phyloP scores from a whole-genome alignment of 2,113 vertebrate species.

The Globicephala melas region DNA sequence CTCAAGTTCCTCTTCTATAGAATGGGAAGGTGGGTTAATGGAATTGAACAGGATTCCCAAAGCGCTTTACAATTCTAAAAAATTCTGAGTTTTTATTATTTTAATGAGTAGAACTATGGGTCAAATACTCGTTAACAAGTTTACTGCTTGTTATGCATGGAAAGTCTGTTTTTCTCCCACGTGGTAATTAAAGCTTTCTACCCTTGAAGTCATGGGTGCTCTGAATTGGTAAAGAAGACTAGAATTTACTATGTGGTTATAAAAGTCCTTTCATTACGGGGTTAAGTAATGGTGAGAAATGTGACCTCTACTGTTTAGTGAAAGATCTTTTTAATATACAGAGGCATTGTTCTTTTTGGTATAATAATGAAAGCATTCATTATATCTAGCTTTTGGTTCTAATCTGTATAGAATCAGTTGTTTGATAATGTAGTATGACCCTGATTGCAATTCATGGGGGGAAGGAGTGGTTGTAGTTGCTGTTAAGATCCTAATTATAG shows the following conservation, averaged over 20 bases:
- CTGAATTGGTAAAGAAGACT: slow-evolving; percentile 6
- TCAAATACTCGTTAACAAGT: not conserved
- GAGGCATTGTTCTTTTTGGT: slow-evolving; percentile 40
- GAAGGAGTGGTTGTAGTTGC: not conserved
- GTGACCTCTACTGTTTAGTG: slow-evolving; percentile 28
- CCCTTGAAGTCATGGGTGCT: not conserved
- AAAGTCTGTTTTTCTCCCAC: not conserved
- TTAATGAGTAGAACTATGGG: not conserved
- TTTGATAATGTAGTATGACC: slow-evolving; percentile 32
- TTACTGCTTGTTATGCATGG: not conserved
- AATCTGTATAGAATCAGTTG: slow-evolving; percentile 50
- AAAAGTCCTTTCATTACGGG: slow-evolving; percentile 34
- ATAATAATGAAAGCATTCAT: slow-evolving; percentile 62
- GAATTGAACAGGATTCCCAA: not conserved
- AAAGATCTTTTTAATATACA: slow-evolving; percentile 54
- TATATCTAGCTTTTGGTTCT: slow-evolving; percentile 25
- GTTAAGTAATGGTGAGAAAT: slow-evolving; percentile 53
- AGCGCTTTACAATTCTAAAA: not conserved
- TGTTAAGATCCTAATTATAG: slow-evolving; percentile 1
- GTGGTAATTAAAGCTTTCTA: slow-evolving; percentile 14
- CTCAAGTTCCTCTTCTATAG: not conserved
- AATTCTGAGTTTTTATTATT: not conserved
- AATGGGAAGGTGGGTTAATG: not conserved
- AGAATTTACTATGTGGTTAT: slow-evolving; percentile 28
- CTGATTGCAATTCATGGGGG: not conserved